Evolutionary conservation across 1,140 invertebrate genomes (phyloP), one percentile per base, ranked within the genome.

Genomic region (Ostrea denselamellosa): DNA sequence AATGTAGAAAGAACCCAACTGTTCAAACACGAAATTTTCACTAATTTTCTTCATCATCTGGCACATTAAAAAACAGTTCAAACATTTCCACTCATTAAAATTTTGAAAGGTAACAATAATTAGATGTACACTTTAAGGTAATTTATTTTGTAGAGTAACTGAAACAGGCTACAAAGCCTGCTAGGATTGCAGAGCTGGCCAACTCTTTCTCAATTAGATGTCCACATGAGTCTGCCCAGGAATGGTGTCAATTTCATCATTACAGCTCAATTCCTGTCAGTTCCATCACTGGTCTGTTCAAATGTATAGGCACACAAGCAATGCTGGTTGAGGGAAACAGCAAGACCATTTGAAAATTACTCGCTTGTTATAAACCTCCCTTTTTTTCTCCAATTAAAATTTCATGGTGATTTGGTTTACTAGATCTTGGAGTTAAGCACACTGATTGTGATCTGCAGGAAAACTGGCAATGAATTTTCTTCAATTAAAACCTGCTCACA

Each of bases 381-480:
- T 62, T 44, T 44, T 68, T 77, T 34, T 77, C 28, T 77, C 68
- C 68, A 77, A 77, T 77, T 77, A 77, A 77, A 77, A 77, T 77
- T 77, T 77, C 68, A 77, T 77, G 68, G 68, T 77, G 68, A 77
- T 77, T 77, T 22, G 28, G 68, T 77, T 77, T 77, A 77, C 68
- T 77, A 34, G 25, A 77, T 34, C 68, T 34, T 14, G 9, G 12
- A n/a, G 58, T 19, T 14, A 17, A n/a, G n/a, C n/a, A 9, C 68
- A 28, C 68, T 28, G 28, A 77, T 77, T 77, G 68, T 28, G 68
- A 77, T 77, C 68, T 17, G 68, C 68, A 17, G 68, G 68, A 12
- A 77, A 28, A 22, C 4, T 25, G 25, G 4, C 8, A 77, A 28
- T 22, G 28, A 77, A 28, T 77, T 77, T 77, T 12, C 25, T 34